Evolutionary conservation across 2,113 vertebrate genomes (phyloP).

Genomic region (Macroglossus sobrinus): DNA sequence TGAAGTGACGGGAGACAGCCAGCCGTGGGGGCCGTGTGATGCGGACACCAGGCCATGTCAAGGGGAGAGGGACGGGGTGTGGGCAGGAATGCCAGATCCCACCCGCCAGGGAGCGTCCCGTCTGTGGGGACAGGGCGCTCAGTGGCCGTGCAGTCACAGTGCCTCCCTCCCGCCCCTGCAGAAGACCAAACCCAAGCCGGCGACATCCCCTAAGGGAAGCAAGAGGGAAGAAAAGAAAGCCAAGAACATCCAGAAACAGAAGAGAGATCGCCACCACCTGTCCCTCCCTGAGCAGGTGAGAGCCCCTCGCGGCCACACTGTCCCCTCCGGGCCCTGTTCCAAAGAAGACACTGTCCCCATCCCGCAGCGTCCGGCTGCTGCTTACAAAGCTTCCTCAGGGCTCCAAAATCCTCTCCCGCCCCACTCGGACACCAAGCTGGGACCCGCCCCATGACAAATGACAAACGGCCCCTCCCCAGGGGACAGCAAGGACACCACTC

Average conservation of each 20-base stretch:
- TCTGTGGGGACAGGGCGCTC: rapidly evolving
- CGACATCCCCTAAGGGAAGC: rapidly evolving
- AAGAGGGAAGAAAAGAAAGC: neutral
- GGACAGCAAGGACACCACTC: neutral
- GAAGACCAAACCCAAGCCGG: neutral
- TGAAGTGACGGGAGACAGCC: neutral
- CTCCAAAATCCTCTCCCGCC: neutral
- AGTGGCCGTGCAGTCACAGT: neutral
- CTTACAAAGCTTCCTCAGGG: neutral
- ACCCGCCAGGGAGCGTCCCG: neutral
- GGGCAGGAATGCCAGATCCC: rapidly evolving
- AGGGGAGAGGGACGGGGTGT: neutral
- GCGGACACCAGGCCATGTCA: neutral
- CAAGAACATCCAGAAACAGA: neutral
- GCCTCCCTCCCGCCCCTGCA: neutral
- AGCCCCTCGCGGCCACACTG: rapidly evolving
- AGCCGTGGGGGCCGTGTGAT: neutral
- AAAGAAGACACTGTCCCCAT: no score
- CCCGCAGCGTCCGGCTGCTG: neutral
- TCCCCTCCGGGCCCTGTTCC: no score
- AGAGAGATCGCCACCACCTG: rapidly evolving
- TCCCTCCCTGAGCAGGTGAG: rapidly evolving
- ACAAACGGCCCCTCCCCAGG: rapidly evolving
- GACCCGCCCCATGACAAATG: neutral
- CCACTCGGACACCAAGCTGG: neutral